Evolutionary conservation across 2,888 invertebrate species (phyloP).

Genomic region (Dermolepida albohirtum): DNA sequence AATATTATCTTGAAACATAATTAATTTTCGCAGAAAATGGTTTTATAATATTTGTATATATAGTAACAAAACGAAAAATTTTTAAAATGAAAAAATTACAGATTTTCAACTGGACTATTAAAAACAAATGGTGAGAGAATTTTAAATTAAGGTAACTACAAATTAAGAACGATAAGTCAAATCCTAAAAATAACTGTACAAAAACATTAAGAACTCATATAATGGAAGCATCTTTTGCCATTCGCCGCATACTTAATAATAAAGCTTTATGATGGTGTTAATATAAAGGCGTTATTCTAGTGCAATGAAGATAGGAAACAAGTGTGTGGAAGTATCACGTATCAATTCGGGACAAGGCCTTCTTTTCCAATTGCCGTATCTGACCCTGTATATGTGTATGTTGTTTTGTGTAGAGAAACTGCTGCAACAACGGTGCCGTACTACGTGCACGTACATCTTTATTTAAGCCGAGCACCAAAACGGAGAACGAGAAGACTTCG

Average conservation of each 20-base stretch:
- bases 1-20: too few relatives aligned
- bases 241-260: constrained; percentile 11
- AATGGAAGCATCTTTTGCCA: too few relatives aligned
- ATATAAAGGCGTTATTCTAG: constrained; percentile 40
- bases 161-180: too few relatives aligned
- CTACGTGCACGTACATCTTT: constrained; percentile 57
- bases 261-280: constrained; percentile 36
- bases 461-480: constrained; percentile 52
- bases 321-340: constrained; percentile 43
- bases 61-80: too few relatives aligned
- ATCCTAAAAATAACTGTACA: too few relatives aligned
- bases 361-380: constrained; percentile 7
- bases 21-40: too few relatives aligned
- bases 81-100: too few relatives aligned
- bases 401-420: constrained; percentile 2
- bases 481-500: constrained; percentile 14
- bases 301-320: constrained; percentile 32
- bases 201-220: too few relatives aligned
- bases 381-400: background rate
- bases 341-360: constrained; percentile 32
- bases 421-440: constrained; percentile 17
- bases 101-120: too few relatives aligned
- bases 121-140: too few relatives aligned
- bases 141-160: too few relatives aligned
- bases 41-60: too few relatives aligned